A percentile compares a stretch with the other conserved stretches of the same genome.
These are phyloP conservation scores for Hermodice carunculata DNA, from an alignment of 2,888 invertebrate genomes.

Conservation along the genomic window DNA sequence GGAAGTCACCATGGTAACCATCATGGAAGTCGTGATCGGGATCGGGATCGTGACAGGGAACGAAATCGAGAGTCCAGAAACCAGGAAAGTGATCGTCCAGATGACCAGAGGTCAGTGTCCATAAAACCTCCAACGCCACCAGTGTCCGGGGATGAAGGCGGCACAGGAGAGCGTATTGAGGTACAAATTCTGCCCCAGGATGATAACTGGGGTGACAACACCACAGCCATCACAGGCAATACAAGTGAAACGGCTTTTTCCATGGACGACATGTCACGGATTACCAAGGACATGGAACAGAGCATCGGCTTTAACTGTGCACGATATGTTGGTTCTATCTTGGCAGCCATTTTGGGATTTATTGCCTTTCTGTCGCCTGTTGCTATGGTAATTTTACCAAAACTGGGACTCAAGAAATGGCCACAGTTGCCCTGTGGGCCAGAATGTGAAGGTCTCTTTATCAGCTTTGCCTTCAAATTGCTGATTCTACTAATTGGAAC, in stretches of 20 bases:
- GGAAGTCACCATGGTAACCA: constrained; percentile 27
- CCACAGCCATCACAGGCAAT: constrained; percentile 96
- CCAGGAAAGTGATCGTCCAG: constrained; percentile 42
- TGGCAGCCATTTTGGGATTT: constrained; percentile 84
- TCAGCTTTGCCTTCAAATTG: constrained; percentile 92
- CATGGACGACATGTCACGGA: constrained; percentile 80
- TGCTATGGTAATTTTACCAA: constrained; percentile 94
- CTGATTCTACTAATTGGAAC: constrained; percentile 89
- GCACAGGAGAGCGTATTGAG: constrained; percentile 74
- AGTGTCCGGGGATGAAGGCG: constrained; percentile 26
- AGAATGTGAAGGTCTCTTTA: constrained; percentile 84
- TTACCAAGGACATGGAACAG: constrained; percentile 63
- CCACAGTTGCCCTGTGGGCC: constrained; percentile 44
- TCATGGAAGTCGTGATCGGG: constrained; percentile 27
- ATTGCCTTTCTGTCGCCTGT: constrained; percentile 92
- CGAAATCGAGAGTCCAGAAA: constrained; percentile 24
- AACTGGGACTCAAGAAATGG: constrained; percentile 77
- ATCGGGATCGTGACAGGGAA: constrained; percentile 44
- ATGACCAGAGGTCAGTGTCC: constrained; percentile 3
- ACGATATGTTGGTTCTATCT: constrained; percentile 82
- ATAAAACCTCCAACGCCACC: constrained; percentile 46
- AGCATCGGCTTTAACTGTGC: constrained; percentile 62
- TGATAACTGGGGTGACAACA: constrained; percentile 98
- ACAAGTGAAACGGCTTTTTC: constrained; percentile 96
- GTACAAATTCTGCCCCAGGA: constrained; percentile 96